Conservation (phyloP, 92 coral and sea anemone genomes). For the Ricordea florida region DNA sequence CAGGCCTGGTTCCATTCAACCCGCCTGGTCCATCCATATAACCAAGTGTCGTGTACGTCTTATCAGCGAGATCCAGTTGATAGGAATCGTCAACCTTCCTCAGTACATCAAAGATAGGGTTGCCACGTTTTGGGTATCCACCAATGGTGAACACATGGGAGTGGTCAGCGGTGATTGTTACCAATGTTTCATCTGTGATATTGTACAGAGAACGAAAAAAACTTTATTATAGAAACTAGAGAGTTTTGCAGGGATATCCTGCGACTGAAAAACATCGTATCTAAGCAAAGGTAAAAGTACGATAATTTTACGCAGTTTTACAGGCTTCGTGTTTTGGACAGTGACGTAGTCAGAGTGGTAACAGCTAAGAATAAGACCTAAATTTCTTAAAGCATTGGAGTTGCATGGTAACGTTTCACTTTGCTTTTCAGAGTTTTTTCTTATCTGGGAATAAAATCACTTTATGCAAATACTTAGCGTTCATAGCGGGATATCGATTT, state of each 20-base stretch:
- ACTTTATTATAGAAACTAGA: neutral
- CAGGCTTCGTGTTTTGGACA: too few relatives aligned
- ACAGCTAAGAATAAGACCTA: too few relatives aligned
- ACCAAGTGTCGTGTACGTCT: constrained; percentile 66
- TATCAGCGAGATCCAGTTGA: neutral
- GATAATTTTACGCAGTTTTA: too few relatives aligned
- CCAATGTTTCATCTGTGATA: constrained; percentile 81
- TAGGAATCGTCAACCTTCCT: neutral
- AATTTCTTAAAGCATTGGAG: too few relatives aligned
- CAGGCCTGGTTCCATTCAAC: constrained; percentile 45
- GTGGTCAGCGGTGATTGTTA: constrained; percentile 94
- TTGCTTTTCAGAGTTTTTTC: too few relatives aligned
- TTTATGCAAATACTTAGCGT: too few relatives aligned
- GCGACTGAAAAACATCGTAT: neutral
- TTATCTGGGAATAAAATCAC: too few relatives aligned
- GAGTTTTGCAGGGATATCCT: neutral
- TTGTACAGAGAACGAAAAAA: neutral
- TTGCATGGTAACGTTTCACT: too few relatives aligned
- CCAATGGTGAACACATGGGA: constrained; percentile 82
- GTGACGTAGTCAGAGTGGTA: too few relatives aligned
- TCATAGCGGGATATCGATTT: too few relatives aligned
- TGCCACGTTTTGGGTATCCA: constrained; percentile 90
- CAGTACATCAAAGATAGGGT: constrained; percentile 79
- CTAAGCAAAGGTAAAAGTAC: too few relatives aligned
- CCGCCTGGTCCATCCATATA: constrained; percentile 94